phyloP scores from a whole-genome alignment of 2,797 vertebrate species.

The Anguilla anguilla region DNA sequence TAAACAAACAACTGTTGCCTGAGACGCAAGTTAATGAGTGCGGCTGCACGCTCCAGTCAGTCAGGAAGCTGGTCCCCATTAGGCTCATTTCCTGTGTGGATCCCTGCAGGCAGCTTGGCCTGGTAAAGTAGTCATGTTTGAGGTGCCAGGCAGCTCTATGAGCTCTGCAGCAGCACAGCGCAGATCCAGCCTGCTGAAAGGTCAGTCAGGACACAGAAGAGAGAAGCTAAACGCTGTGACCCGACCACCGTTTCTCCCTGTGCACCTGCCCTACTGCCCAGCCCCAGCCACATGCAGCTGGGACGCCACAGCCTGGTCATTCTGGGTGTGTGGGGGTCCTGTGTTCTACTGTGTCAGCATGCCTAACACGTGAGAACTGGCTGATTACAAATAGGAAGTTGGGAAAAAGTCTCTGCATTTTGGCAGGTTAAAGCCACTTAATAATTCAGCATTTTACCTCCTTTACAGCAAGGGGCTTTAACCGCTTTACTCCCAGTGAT shows the following conservation, averaged over 20 bases:
- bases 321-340: background rate
- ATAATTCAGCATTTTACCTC: background rate
- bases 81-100: background rate
- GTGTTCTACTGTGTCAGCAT: background rate
- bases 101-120: background rate
- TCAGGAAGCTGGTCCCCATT: background rate
- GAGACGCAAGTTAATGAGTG: background rate
- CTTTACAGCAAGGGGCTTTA: background rate
- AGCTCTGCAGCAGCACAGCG: background rate
- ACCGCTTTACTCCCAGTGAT: background rate
- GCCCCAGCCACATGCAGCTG: background rate
- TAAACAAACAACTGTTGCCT: background rate
- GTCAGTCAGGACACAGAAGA: background rate
- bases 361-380: background rate
- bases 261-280: background rate
- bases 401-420: background rate
- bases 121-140: background rate
- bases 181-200: background rate
- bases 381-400: background rate
- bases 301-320: background rate
- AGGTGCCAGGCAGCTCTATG: background rate
- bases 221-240: background rate
- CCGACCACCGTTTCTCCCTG: background rate
- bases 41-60: background rate
- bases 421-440: background rate